Base-by-base conservation (phyloP, 2,888 invertebrate genomes). In the Griposia aprilina region DNA sequence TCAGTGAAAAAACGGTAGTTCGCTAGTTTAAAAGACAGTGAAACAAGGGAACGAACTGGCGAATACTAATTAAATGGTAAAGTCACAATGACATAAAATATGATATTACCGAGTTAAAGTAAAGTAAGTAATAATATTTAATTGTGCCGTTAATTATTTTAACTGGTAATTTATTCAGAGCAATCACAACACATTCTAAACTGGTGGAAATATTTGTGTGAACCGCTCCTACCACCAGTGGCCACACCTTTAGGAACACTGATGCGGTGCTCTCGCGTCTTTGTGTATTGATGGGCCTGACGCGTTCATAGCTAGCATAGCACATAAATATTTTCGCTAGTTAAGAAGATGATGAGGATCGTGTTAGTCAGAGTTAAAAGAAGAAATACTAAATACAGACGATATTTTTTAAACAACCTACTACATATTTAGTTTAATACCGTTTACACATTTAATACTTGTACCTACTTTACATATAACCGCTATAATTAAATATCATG, bases 401-500 rank as follows among this genome's bases (percentile, higher is more conserved):
- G 3, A 48, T 36, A 20, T 52, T 62, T 23, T 55, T 41, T 4
- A 20, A 55, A 55, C 48, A 55, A 26, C 62, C 23, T 55, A 10
- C 48, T 26, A 52, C 8, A 17, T 30, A 52, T 20, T 45, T 65
- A 75, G 41, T 62, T 52, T 17, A 52, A 45, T 62, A 48, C 45
- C 59, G 48, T 36, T 26, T 36, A 79, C 17, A 50, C 26, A 30
- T 41, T 30, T 30, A 55, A 55, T 80, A 78, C 52, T 23, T 50
- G 55, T 30, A 69, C 65, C n/a, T 70, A 36, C 30, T 76, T 76
- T 20, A n/a, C n/a, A 4, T 5, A 41, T 13, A 65, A n/a, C 23
- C 57, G 3, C 45, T 66, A 36, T 65, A 30, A 48, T 63, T 59
- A 65, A 48, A 15, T 62, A 59, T 41, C 86, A 86, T 86, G 83